A percentile compares a stretch with the other conserved stretches of the same genome.
Evolutionary conservation across 2,113 vertebrate genomes (phyloP).

Genomic region (Petaurus breviceps): DNA sequence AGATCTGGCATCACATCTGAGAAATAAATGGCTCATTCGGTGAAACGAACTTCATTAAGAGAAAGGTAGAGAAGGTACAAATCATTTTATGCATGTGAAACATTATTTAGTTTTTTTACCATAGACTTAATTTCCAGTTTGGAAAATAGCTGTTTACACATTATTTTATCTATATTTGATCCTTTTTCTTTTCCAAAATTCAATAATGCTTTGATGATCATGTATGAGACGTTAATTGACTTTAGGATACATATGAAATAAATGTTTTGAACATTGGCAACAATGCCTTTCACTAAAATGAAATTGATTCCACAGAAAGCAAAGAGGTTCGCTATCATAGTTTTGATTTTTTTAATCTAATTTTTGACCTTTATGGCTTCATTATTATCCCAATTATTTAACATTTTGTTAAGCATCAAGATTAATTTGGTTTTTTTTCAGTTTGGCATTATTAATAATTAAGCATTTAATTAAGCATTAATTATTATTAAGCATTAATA

Average conservation of each 20-base stretch:
- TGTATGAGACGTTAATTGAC: background rate
- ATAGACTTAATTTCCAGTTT: background rate
- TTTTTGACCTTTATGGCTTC: background rate
- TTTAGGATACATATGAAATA: constrained; percentile 20
- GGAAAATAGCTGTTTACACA: constrained; percentile 23
- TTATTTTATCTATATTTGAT: background rate
- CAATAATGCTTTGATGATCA: background rate
- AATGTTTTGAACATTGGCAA: constrained; percentile 19
- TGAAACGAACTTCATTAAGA: background rate
- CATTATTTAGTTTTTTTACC: constrained; percentile 6
- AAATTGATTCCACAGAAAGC: constrained; percentile 15
- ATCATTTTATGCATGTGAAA: background rate
- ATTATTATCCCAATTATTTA: background rate
- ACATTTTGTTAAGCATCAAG: background rate
- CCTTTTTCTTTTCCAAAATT: background rate
- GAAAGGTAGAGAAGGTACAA: background rate
- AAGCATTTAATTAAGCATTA: no score
- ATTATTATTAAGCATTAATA: no score
- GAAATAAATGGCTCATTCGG: background rate
- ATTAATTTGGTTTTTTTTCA: background rate
- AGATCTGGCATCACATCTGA: background rate
- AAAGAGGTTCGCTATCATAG: background rate
- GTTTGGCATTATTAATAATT: no score
- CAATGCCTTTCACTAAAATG: background rate
- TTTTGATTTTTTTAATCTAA: background rate